Evolutionary conservation across 2,113 vertebrate genomes (phyloP), one percentile per base, ranked within the genome.

Genomic region (Corythoichthys haematopterus): DNA sequence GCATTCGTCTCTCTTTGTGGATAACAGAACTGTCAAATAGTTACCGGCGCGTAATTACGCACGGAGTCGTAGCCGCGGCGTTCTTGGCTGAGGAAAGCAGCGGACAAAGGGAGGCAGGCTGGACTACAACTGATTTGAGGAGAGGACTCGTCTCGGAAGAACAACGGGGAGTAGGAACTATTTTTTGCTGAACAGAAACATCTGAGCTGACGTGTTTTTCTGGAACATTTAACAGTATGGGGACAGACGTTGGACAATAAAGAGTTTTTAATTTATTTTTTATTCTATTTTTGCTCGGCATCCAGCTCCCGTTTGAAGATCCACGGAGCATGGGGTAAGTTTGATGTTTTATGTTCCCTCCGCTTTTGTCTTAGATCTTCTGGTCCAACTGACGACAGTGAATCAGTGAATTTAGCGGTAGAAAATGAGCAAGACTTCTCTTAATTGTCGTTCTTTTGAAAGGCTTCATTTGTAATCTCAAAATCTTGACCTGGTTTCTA

Each of bases 71-170:
- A 62, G 43, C 12, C 60, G 40, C 60, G 38, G 40, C 43, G 60
- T 47, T 62, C 40, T 45, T 62, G 60, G 40, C 40, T 14, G 60
- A 33, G 40, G 60, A 33, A 62, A 62, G 59, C 43, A n/a, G 60
- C 43, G 60, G 43, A 62, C 60, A 62, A 62, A 62, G 60, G 59
- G 60, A 62, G 37, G 43, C 60, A 62, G 43, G 5, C 60, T 46
- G 60, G 60, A 62, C 60, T 28, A 33, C 60, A 46, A 62, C 60
- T 62, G 59, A 62, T 43, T 62, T 45, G 60, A 40, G 40, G 45
- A 62, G 40, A 62, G 43, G n/a, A 20, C n/a, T 45, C n/a, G 40
- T 47, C 10, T 46, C 20, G 60, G 60, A 46, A 61, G 58, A 43
- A 61, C 20, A 43, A 43, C 38, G 58, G n/a, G 40, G 38, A 61